These are phyloP conservation scores for Frankliniella fusca DNA, from an alignment of 2,888 invertebrate genomes.

Conservation along the genomic window DNA sequence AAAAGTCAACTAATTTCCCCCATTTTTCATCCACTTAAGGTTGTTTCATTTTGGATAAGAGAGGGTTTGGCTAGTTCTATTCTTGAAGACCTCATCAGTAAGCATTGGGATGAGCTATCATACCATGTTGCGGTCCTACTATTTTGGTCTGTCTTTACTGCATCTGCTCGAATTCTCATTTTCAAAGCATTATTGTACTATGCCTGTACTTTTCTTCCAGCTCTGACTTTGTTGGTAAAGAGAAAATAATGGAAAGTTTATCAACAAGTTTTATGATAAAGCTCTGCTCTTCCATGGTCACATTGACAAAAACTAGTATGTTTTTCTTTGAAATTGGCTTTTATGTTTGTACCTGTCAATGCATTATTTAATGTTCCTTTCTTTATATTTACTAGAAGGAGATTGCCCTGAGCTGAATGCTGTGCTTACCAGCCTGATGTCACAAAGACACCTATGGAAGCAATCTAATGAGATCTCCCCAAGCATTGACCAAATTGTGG, in stretches of 20 bases:
- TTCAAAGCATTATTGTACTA: neutral
- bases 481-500: neutral
- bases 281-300: neutral
- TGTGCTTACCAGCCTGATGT: neutral
- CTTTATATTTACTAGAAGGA: neutral
- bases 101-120: neutral
- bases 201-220: neutral
- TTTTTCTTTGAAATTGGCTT: neutral
- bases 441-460: neutral
- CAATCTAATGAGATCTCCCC: neutral
- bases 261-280: constrained; percentile 8
- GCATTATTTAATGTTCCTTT: neutral
- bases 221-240: neutral
- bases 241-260: neutral
- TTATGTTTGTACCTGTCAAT: no score
- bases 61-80: neutral
- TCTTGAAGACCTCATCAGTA: neutral
- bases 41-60: neutral
- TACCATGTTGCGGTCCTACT: neutral
- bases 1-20: neutral
- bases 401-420: neutral
- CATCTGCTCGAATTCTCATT: neutral
- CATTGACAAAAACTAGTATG: neutral
- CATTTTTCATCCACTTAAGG: neutral
- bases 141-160: neutral